Conservation (phyloP, 2,113 vertebrate species). For the Danionella cerebrum region DNA sequence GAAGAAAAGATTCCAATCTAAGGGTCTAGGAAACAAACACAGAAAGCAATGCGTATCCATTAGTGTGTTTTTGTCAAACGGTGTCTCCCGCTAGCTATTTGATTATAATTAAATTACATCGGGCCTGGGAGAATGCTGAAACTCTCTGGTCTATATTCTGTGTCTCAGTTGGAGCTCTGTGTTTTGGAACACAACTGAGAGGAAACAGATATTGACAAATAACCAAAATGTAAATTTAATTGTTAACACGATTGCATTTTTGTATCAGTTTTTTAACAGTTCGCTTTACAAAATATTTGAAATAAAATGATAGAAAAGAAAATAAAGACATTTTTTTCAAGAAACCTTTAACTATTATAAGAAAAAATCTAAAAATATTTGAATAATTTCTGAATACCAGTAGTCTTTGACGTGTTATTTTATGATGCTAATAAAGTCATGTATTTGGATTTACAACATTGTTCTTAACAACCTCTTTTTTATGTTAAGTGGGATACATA, state of each 20-base stretch:
- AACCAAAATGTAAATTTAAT: conserved; percentile 48
- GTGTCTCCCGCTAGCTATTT: conserved; percentile 69
- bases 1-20: conserved; percentile 29
- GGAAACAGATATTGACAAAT: conserved; percentile 54
- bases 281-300: no score
- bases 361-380: no score
- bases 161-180: conserved; percentile 47
- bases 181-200: conserved; percentile 28
- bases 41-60: conserved; percentile 64
- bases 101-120: conserved; percentile 80
- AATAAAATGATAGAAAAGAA: no score
- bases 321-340: no score
- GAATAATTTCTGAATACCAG: no score
- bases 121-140: conserved; percentile 56
- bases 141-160: conserved; percentile 48
- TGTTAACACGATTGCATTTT: conserved; percentile 51
- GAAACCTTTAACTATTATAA: no score
- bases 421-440: no score
- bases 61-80: conserved; percentile 59
- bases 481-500: no score
- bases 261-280: no score
- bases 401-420: no score
- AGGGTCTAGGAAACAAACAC: conserved; percentile 45
- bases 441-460: no score
- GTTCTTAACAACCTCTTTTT: no score